Evolutionary conservation across 1,140 invertebrate genomes (phyloP), one percentile per base, ranked within the genome.

Genomic region (Phymorhynchus buccinoides): DNA sequence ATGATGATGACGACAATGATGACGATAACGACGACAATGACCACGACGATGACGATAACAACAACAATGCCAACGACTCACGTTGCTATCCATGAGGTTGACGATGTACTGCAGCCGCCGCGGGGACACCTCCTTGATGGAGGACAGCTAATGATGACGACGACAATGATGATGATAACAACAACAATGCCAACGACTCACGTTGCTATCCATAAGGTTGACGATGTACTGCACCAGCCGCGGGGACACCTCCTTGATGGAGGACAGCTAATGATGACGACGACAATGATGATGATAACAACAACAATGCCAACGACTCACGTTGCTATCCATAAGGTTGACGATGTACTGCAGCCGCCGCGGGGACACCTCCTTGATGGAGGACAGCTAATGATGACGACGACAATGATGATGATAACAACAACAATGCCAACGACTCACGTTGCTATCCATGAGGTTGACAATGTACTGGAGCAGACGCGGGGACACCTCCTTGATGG

Each of bases 141-240:
- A 95, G 90, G 97, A 97, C 86, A 98, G 93, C 91, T 97, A 97
- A 90, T 97, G n/a, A n/a, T n/a, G n/a, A n/a, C n/a, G n/a, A n/a
- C n/a, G n/a, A n/a, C n/a, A n/a, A n/a, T n/a, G n/a, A n/a, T n/a
- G n/a, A n/a, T n/a, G n/a, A n/a, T n/a, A n/a, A n/a, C n/a, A n/a
- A n/a, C n/a, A n/a, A n/a, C n/a, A n/a, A n/a, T n/a, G n/a, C n/a
- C n/a, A n/a, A n/a, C n/a, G 32, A 94, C 95, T 95, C 93, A 96
- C 96, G 94, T 96, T 97, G 32, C 94, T 94, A 93, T 98, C 97
- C 35, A 95, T 95, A 93, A 98, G 95, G 91, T 98, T 98, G 1
- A 98, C 96, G 86, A 98, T 95, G 88, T 96, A 95, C 86, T 96
- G 95, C 71, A 98, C 92, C 27, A 98, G 93, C 44, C 95, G 93